Base-by-base conservation (phyloP, 2,797 vertebrate species). In the Lophotriccus pileatus region DNA sequence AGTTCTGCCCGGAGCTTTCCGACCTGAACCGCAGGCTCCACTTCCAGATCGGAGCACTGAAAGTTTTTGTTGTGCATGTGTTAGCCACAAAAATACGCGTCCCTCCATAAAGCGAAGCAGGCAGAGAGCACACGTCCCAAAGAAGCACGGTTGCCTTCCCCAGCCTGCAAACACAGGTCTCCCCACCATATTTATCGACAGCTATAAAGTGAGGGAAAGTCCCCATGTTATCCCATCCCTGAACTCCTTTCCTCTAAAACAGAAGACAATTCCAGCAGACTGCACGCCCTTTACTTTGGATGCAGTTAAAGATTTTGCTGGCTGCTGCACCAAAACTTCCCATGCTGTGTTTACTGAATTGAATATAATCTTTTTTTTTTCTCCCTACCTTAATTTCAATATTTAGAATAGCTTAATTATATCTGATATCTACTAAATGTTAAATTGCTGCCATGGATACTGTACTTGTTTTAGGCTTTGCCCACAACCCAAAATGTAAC, bases 391-490 rank as follows among this genome's bases (percentile, higher is more conserved):
- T 95, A 93, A 93, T 96, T 96, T 96, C 96, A 95, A 93, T 93
- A 96, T 96, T 95, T 95, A 94, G 95, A 96, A 96, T 93, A 93
- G 94, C 84, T 94, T 93, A 94, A 97, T 96, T 95, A 95, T 95
- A 96, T 97, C 95, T 96, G 95, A 95, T 95, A 96, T 91, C 96
- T 96, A 84, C 94, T 94, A 95, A 94, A 96, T 69, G 95, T 87
- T 95, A 96, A 90, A 95, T 91, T 91, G 94, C 92, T 95, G 87
- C 92, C 92, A 94, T 94, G 94, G 95, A 96, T 96, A 97, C 94
- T 91, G 92, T 94, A 96, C 87, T 96, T 91, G 70, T 90, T 96
- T 94, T 92, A 93, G 72, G 81, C 46, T 95, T 97, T 96, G 94
- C 96, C 94, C 90, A 90, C 89, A 90, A 92, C 88, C 67, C 87